Evolutionary conservation across 2,797 vertebrate species (phyloP), one percentile per base, ranked within the genome.

Genomic region (Myotis myotis): DNA sequence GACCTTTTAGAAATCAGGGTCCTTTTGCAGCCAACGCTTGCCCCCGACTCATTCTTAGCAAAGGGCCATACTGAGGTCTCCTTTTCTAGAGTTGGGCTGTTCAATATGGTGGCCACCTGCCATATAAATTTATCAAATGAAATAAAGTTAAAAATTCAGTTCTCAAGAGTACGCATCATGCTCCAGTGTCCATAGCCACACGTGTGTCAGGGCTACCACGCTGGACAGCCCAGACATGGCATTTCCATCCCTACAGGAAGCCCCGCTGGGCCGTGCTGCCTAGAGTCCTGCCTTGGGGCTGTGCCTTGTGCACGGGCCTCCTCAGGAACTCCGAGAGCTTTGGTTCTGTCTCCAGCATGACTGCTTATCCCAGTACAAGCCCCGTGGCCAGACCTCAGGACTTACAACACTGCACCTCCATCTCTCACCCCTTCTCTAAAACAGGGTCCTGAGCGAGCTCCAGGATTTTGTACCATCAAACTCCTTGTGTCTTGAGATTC

Each of bases 11-110:
- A 91, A 74, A 38, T 20, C 17, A 51, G 47, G 16, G 51, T 60
- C 41, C 57, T 79, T 76, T 93, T 22, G 75, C 0, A 60, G 3
- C 17, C 10, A 62, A 49, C 3, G 47, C n/a, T 85, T 70, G 25
- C 20, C 28, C 92, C 33, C 30, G 16, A 13, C 72, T 94, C 33
- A 81, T 76, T 86, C 83, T 82, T 38, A 83, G 86, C 94, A 81
- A 17, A 87, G 66, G 33, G 47, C 38, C 7, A 75, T 4, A 44
- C 3, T 74, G n/a, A 92, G 12, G 13, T 5, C 33, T 95, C 28
- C 51, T 83, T 83, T 71, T 87, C 68, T 49, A 83, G 47, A 83
- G 64, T 36, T 88, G 57, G n/a, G 30, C 44, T 41, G 4, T 62
- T n/a, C 6, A n/a, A 44, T 74, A 49, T 12, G 16, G 64, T 22